Base-by-base conservation (phyloP, 2,888 invertebrate species). In the Dastarcus helophoroides region DNA sequence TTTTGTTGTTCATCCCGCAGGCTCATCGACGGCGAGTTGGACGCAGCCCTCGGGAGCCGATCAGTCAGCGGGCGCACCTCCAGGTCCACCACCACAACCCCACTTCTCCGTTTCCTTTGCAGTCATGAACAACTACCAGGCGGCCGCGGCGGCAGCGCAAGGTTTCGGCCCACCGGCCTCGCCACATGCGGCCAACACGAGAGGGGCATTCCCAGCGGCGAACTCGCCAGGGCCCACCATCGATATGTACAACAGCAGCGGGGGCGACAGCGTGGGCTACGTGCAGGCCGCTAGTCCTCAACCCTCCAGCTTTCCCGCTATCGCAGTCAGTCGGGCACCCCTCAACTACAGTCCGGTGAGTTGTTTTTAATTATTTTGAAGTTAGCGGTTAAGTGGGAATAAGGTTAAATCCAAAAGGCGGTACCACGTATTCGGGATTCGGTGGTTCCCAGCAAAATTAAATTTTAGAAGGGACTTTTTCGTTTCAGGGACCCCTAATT, bases 231-330 rank as follows among this genome's bases (percentile, higher is more conserved):
- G 90, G 49, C 78, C 90, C 51, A 75, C 81, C 55, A 84, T 93
- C 55, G 93, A 94, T 63, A 86, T 93, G 70, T 91, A 91, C 71
- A 85, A 80, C 65, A 83, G 86, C 54, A 86, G 81, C 51, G 73
- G 70, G 44, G 71, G 68, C 40, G 89, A 88, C 59, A 84, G 82
- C 59, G 83, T 70, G 49, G 88, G 90, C 60, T 94, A 93, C 67
- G 90, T 93, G 60, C 93, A 93, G 70, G 91, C 93, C 52, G 89
- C 93, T 51, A 91, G 90, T 68, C 93, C 94, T 54, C 94, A 94
- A 67, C 93, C 93, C 51, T 85, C 90, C 57, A 88, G 88, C 56
- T 91, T 91, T 69, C 89, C 90, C 58, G 82, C 85, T 51, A 88
- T 90, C 64, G 88, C 88, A 52, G 88, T 89, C 59, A 88, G 85